Percentiles rank a stretch among this genome's conserved stretches.
Conservation (phyloP, 2,888 invertebrate species). For the Drosophila rellima region DNA sequence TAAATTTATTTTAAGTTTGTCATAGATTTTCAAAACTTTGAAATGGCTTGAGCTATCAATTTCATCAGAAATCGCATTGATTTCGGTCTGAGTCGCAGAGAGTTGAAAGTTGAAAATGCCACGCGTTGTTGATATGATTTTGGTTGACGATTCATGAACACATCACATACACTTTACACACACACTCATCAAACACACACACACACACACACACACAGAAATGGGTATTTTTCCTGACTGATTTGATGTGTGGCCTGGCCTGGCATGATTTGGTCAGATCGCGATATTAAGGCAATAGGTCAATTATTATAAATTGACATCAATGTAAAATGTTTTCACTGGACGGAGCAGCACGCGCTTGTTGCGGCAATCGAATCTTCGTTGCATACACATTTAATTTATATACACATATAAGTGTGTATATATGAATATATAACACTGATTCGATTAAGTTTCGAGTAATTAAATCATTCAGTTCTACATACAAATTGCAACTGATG, state of each 20-base stretch:
- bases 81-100: conserved; percentile 16
- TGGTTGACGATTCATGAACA: conserved; percentile 30
- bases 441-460: conserved; percentile 76
- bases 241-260: conserved; percentile 44
- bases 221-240: conserved; percentile 66
- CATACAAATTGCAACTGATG: conserved; percentile 69
- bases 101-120: conserved; percentile 22
- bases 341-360: conserved; percentile 64
- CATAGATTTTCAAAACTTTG: neutral
- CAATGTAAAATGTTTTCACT: conserved; percentile 76
- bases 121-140: conserved; percentile 28
- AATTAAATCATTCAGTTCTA: conserved; percentile 78
- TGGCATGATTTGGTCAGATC: conserved; percentile 76
- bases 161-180: conserved; percentile 19
- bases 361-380: conserved; percentile 43
- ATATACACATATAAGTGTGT: neutral
- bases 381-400: conserved; percentile 40
- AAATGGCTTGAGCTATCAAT: neutral
- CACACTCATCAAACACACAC: neutral
- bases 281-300: conserved; percentile 83
- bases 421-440: conserved; percentile 48
- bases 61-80: neutral
- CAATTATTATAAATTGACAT: conserved; percentile 84
- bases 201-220: conserved; percentile 11
- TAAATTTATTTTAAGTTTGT: neutral